Percentiles rank a stretch among this genome's conserved stretches.
phyloP scores from a whole-genome alignment of 2,888 invertebrate genomes.

The Agelastica alni region DNA sequence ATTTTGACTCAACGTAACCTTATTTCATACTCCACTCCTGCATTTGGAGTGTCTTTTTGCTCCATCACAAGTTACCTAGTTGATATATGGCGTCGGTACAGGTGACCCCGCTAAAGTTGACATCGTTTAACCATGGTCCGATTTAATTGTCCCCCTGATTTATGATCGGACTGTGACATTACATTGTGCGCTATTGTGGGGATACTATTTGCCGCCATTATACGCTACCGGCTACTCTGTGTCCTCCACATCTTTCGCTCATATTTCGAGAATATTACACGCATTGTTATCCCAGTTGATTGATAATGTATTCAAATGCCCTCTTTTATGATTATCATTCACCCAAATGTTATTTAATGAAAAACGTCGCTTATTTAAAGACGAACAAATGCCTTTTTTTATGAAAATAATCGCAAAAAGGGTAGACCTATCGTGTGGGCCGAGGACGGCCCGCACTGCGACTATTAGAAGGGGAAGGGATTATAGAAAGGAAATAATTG shows the following conservation, averaged over 20 bases:
- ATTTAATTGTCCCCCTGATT: conserved; percentile 55
- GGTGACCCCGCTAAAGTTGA: conserved; percentile 52
- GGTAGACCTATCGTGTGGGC: too few relatives aligned
- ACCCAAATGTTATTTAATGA: too few relatives aligned
- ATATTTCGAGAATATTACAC: conserved; percentile 15
- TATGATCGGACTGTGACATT: conserved; percentile 50
- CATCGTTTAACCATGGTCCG: conserved; percentile 51
- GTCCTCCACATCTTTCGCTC: conserved; percentile 17
- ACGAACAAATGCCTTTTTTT: too few relatives aligned
- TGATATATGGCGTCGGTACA: conserved; percentile 45
- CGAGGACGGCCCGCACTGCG: too few relatives aligned
- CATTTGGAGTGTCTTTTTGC: conserved; percentile 4
- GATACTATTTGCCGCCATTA: conserved; percentile 18
- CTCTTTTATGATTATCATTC: too few relatives aligned
- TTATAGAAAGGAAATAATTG: too few relatives aligned
- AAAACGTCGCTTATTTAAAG: too few relatives aligned
- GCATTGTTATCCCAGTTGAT: conserved; percentile 6
- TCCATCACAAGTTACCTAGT: conserved; percentile 26
- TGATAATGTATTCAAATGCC: not conserved
- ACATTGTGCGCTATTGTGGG: conserved; percentile 41
- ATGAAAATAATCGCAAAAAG: too few relatives aligned
- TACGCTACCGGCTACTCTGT: conserved; percentile 18
- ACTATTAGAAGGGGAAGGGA: too few relatives aligned
- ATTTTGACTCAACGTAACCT: too few relatives aligned
- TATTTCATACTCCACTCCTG: conserved; percentile 7